Conservation (phyloP, 2,888 invertebrate genomes). For the Microplitis deprimator region DNA sequence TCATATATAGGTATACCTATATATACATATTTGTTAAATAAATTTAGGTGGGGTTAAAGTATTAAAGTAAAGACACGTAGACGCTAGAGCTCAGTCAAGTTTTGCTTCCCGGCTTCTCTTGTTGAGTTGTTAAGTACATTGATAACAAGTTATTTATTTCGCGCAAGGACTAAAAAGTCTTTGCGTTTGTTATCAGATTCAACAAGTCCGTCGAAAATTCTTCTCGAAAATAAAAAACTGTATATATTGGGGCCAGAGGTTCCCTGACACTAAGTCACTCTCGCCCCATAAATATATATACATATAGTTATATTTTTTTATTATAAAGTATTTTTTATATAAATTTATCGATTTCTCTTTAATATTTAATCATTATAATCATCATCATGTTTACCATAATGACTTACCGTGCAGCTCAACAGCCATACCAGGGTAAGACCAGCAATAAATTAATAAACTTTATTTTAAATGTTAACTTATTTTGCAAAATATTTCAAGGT, state of each 20-base stretch:
- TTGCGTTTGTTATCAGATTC: constrained; percentile 41
- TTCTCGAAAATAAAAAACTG: constrained; percentile 48
- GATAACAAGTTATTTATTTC: constrained; percentile 12
- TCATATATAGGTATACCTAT: background rate
- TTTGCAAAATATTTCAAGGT: background rate
- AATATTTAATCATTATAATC: background rate
- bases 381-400: constrained; percentile 54
- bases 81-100: constrained; percentile 44
- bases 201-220: constrained; percentile 50
- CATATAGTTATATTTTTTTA: background rate
- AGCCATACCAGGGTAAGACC: constrained; percentile 51
- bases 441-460: constrained; percentile 45
- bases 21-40: constrained; percentile 6
- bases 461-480: background rate
- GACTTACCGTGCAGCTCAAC: constrained; percentile 55
- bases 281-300: constrained; percentile 31
- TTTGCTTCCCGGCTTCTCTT: constrained; percentile 26
- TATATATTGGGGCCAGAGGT: constrained; percentile 50
- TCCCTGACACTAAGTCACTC: constrained; percentile 47
- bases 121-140: background rate
- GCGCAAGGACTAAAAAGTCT: constrained; percentile 46
- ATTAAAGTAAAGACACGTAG: constrained; percentile 47
- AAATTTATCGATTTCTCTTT: background rate
- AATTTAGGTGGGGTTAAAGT: constrained; percentile 41
- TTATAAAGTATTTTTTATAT: constrained; percentile 21